A percentile compares a stretch with the other conserved stretches of the same genome.
Evolutionary conservation across 1,140 invertebrate genomes (phyloP).

Genomic region (Macrobrachium rosenbergii): DNA sequence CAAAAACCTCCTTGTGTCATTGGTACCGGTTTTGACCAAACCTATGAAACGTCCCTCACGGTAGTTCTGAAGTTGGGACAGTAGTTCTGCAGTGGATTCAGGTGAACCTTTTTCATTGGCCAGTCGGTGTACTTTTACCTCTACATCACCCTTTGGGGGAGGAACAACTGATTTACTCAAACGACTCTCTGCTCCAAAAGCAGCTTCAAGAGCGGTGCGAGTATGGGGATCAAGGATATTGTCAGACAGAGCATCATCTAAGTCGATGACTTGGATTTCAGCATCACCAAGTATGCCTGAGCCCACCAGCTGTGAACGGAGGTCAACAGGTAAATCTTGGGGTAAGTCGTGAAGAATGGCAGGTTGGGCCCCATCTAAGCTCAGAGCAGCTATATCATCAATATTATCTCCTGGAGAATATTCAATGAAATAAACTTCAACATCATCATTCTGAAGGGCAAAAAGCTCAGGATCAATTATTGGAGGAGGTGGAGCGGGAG

Average conservation of each 20-base stretch:
- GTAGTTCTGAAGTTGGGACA: conserved; percentile 19
- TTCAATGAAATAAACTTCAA: conserved; percentile 65
- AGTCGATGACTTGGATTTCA: conserved; percentile 60
- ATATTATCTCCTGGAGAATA: conserved; percentile 59
- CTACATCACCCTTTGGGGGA: conserved; percentile 31
- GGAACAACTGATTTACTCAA: conserved; percentile 24
- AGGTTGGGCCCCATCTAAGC: conserved; percentile 53
- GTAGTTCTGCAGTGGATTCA: conserved; percentile 19
- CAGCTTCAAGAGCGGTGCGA: conserved; percentile 51
- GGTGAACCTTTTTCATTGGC: conserved; percentile 9
- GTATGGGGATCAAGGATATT: conserved; percentile 41
- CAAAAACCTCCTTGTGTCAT: conserved; percentile 45
- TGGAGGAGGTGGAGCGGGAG: conserved; percentile 52
- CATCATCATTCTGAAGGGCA: conserved; percentile 50
- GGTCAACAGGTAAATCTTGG: conserved; percentile 49
- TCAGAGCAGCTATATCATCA: conserved; percentile 45
- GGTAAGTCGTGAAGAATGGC: conserved; percentile 62
- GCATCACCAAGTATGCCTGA: conserved; percentile 61
- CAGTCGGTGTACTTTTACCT: conserved; percentile 49
- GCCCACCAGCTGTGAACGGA: conserved; percentile 51
- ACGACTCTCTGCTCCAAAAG: conserved; percentile 57
- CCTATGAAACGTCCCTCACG: conserved; percentile 54
- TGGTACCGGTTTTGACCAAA: conserved; percentile 43
- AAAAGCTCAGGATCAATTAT: conserved; percentile 59
- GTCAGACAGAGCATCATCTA: conserved; percentile 54